A percentile compares a stretch with the other conserved stretches of the same genome.
These are phyloP conservation scores for Drosophila persimilis DNA, from an alignment of 1,140 invertebrate species.

Conservation along the genomic window DNA sequence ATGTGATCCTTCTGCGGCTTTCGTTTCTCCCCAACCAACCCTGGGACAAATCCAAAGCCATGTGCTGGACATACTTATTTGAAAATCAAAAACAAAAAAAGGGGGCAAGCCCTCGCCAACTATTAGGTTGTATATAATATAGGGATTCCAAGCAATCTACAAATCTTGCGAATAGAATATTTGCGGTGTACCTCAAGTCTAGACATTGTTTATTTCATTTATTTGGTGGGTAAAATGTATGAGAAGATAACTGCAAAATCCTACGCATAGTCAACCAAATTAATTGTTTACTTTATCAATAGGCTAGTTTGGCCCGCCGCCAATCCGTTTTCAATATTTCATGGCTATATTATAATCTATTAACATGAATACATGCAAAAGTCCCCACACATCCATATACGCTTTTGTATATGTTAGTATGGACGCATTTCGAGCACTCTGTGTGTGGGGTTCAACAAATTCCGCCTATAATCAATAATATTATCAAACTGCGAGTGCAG, in stretches of 20 bases:
- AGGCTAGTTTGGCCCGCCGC: not conserved
- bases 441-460: constrained; percentile 4
- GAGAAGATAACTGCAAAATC: too few relatives aligned
- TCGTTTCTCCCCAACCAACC: too few relatives aligned
- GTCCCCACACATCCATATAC: too few relatives aligned
- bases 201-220: constrained; percentile 30
- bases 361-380: too few relatives aligned
- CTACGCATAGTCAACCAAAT: too few relatives aligned
- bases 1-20: too few relatives aligned
- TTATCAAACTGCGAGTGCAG: constrained; percentile 14
- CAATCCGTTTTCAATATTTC: constrained; percentile 2
- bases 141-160: too few relatives aligned
- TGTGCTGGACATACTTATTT: too few relatives aligned
- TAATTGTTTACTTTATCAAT: not conserved
- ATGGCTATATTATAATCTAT: not conserved
- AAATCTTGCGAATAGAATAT: not conserved
- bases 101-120: too few relatives aligned
- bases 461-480: constrained; percentile 16
- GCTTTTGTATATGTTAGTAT: not conserved
- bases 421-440: constrained; percentile 1
- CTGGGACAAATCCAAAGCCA: too few relatives aligned
- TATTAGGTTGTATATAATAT: too few relatives aligned
- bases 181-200: constrained; percentile 20
- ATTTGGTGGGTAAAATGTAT: not conserved
- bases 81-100: too few relatives aligned